Base-by-base conservation (phyloP, 37 sponge, comb jelly and placozoan species). In the Halisarca cf. caerulea region DNA sequence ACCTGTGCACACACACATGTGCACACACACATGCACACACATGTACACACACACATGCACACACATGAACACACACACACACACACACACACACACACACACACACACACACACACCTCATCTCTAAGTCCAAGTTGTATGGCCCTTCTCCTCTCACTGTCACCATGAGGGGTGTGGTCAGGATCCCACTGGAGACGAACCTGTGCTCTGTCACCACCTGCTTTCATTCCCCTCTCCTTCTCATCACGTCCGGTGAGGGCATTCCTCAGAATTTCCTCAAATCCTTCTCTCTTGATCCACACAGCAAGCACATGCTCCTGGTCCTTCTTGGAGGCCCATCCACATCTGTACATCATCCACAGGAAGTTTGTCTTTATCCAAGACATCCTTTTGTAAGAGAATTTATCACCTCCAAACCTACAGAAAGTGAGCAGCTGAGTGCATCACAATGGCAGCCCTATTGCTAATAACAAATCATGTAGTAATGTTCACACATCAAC, bases 311-410 rank as follows among this genome's bases (percentile, higher is more conserved):
- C 81, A 21, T 80, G 70, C 69, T 91, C 86, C 68, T 94, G 91
- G 43, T 40, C 28, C 23, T 47, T 78, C 80, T 91, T 91, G 5
- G 89, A 72, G 36, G 85, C 88, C 94, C 94, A 93, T 14, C 91
- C 88, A 81, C 84, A 79, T 24, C 95, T 66, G 59, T 91, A 88
- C 91, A 91, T 94, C 91, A 91, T 94, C 95, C 95, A 94, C 17
- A 94, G 84, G 87, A 91, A 91, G 68, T 94, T 94, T 20, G 95
- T 88, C 84, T 94, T 91, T 53, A 94, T 91, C 95, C 95, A 94
- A 0, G 94, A 93, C 94, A 93, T 93, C 21, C 94, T 62, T 4
- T n/a, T 60, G 73, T 82, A 93, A 0, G 88, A 90, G 81, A 90
- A 93, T 27, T 34, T 59, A 27, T 71, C 82, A 9, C 94, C 94